Evolutionary conservation across 2,888 invertebrate species (phyloP).

Genomic region (Agonopterix subpropinquella): DNA sequence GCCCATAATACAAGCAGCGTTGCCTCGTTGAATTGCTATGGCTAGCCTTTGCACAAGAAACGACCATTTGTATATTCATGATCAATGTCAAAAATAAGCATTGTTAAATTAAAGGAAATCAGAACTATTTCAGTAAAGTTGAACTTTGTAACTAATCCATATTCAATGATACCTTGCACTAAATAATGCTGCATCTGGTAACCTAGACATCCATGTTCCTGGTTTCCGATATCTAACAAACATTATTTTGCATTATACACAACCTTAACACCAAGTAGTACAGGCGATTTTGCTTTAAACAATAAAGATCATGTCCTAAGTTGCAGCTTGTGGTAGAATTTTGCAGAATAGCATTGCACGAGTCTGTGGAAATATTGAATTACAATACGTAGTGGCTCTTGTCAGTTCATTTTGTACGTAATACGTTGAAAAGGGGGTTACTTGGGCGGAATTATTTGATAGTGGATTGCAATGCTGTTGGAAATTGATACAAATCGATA

Average conservation of each 20-base stretch:
- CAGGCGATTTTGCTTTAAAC: not conserved
- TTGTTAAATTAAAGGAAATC: no score
- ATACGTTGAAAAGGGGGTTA: not conserved
- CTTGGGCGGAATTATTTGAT: slow-evolving; percentile 1
- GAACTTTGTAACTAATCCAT: no score
- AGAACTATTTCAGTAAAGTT: no score
- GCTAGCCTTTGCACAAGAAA: no score
- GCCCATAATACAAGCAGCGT: no score
- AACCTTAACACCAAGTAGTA: not conserved
- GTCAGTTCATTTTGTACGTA: slow-evolving; percentile 11
- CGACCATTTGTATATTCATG: no score
- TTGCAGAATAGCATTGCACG: slow-evolving; percentile 2
- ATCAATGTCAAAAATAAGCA: no score
- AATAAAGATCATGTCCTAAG: not conserved
- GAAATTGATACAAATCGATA: no score
- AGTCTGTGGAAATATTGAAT: slow-evolving; percentile 8
- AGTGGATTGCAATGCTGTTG: not conserved
- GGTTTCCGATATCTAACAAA: slow-evolving; percentile 4
- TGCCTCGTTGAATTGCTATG: no score
- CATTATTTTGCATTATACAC: not conserved
- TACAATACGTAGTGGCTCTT: slow-evolving; percentile 17
- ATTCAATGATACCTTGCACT: no score
- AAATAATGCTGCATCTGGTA: no score
- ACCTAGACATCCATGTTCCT: not conserved
- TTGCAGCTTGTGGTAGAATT: slow-evolving; percentile 7